Conservation (phyloP, 1,140 invertebrate species). For the Drosophila subpulchrella region DNA sequence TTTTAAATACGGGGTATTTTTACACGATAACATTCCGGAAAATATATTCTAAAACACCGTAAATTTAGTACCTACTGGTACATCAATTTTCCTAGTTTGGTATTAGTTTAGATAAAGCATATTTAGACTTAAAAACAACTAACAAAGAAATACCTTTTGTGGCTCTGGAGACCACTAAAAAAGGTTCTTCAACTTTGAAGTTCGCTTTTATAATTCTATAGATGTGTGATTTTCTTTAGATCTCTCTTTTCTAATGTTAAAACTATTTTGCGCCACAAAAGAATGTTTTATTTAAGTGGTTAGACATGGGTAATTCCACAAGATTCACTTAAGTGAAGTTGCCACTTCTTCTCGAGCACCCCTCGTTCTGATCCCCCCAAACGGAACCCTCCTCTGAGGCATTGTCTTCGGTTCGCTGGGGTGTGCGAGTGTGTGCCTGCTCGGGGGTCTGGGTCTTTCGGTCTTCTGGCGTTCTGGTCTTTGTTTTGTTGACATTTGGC, state of each 20-base stretch:
- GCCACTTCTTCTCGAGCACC: constrained; percentile 25
- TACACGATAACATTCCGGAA: background rate
- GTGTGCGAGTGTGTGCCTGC: constrained; percentile 16
- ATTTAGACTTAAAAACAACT: too few relatives aligned
- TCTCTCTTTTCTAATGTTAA: too few relatives aligned
- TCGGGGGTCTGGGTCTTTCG: constrained; percentile 30
- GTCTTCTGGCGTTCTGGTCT: constrained; percentile 38
- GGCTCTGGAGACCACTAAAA: too few relatives aligned
- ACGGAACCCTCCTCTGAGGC: constrained; percentile 5
- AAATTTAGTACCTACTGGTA: too few relatives aligned
- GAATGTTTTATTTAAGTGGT: background rate
- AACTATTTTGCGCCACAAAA: background rate
- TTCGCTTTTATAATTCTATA: background rate
- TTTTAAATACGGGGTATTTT: background rate
- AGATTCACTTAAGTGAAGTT: constrained; percentile 16
- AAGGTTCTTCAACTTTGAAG: background rate
- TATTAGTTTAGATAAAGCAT: too few relatives aligned
- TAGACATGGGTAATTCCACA: background rate
- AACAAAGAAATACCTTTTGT: too few relatives aligned
- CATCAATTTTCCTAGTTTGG: too few relatives aligned
- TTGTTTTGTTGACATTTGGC: constrained; percentile 80
- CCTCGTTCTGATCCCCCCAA: constrained; percentile 9
- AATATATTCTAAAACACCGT: background rate
- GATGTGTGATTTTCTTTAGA: background rate
- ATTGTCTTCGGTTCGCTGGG: constrained; percentile 30